These are phyloP conservation scores for Dasyprocta punctata DNA, from an alignment of 2,113 vertebrate species.

Conservation along the genomic window DNA sequence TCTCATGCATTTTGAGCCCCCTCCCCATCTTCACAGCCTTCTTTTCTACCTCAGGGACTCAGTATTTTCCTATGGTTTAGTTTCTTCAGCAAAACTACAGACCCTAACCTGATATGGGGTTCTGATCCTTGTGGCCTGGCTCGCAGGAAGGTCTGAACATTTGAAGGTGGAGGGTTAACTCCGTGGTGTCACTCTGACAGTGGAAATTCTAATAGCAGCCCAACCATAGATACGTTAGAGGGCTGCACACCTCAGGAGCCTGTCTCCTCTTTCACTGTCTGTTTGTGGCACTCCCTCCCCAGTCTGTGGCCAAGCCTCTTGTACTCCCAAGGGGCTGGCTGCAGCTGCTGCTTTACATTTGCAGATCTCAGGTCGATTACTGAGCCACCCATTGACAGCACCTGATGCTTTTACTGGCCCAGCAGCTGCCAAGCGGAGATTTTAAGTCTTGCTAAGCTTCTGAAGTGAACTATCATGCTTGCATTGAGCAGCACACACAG, in stretches of 20 bases:
- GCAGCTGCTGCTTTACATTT: background rate
- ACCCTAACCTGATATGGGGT: accelerated
- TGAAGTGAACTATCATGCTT: constrained; percentile 52
- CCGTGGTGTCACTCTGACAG: background rate
- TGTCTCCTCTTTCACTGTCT: background rate
- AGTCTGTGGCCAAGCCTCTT: background rate
- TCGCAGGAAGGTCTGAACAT: background rate
- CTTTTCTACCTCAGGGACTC: too few relatives aligned
- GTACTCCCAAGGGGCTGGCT: background rate
- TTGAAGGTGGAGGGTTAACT: background rate
- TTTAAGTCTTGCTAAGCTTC: constrained; percentile 66
- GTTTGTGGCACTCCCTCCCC: background rate
- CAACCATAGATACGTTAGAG: background rate
- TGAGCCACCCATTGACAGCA: background rate
- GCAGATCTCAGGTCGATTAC: background rate
- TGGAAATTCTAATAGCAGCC: background rate
- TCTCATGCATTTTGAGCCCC: background rate
- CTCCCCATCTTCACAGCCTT: background rate
- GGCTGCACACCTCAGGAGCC: background rate
- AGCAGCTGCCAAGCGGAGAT: constrained; percentile 7
- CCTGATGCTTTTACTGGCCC: constrained; percentile 25
- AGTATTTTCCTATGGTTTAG: background rate
- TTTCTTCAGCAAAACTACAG: background rate
- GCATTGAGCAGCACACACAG: background rate
- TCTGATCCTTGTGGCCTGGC: background rate